Conservation (phyloP, 2,797 vertebrate genomes). For the Muscicapa comitata region DNA sequence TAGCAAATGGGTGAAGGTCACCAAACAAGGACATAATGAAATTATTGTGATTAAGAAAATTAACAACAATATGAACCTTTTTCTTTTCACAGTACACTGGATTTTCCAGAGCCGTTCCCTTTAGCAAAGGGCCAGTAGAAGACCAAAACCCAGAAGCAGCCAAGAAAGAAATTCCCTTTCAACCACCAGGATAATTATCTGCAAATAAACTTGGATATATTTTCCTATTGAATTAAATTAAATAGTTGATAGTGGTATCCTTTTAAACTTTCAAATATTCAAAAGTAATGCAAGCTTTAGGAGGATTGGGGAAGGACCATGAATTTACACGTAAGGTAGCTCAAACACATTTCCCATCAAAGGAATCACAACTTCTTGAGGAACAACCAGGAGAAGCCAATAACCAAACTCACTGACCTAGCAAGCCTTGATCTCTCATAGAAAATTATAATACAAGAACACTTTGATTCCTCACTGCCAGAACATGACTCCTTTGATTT, state of each 20-base stretch:
- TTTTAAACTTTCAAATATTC: neutral
- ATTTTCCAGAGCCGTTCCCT: neutral
- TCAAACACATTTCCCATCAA: neutral
- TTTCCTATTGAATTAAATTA: neutral
- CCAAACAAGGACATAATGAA: neutral
- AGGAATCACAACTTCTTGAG: neutral
- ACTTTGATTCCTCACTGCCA: neutral
- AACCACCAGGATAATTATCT: neutral
- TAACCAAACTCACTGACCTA: neutral
- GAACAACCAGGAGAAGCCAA: neutral
- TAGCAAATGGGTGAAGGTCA: neutral
- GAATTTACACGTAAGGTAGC: neutral
- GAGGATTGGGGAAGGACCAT: neutral
- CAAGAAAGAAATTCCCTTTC: neutral
- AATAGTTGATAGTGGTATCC: neutral
- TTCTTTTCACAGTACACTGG: neutral
- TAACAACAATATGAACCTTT: neutral
- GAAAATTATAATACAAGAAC: neutral
- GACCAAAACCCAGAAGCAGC: neutral
- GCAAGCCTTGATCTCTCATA: neutral
- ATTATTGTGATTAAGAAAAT: neutral
- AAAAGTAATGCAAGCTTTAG: neutral
- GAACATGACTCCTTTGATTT: neutral
- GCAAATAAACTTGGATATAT: neutral
- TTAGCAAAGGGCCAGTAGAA: neutral